A percentile compares a stretch with the other conserved stretches of the same genome.
Evolutionary conservation across 2,888 invertebrate genomes (phyloP).

Genomic region (Chrysolina haemoptera): DNA sequence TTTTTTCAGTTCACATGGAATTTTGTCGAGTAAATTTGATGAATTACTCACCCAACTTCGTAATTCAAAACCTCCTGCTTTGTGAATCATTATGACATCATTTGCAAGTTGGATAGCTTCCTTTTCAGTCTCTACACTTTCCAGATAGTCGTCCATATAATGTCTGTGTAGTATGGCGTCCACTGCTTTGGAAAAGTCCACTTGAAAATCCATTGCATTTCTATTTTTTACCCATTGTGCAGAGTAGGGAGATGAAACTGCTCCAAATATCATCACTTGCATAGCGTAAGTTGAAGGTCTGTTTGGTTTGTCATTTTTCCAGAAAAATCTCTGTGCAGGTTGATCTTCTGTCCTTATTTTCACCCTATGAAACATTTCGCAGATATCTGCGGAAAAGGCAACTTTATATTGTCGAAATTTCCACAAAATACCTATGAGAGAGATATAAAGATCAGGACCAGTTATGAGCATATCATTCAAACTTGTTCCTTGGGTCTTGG

Average conservation of each 20-base stretch:
- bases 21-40: too few relatives aligned
- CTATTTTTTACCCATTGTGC: neutral
- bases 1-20: too few relatives aligned
- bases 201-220: neutral
- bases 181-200: neutral
- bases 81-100: too few relatives aligned
- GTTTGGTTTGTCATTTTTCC: neutral
- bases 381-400: neutral
- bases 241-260: neutral
- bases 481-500: neutral
- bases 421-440: too few relatives aligned
- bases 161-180: neutral
- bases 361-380: neutral
- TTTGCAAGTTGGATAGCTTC: too few relatives aligned
- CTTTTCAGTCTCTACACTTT: too few relatives aligned
- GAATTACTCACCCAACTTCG: too few relatives aligned
- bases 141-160: too few relatives aligned
- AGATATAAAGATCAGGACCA: too few relatives aligned
- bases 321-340: neutral
- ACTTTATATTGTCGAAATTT: neutral
- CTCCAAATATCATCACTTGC: neutral
- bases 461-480: neutral
- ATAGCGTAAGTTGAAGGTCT: neutral
- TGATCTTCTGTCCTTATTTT: conserved; percentile 6
- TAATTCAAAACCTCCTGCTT: too few relatives aligned